Percentiles rank a stretch among this genome's conserved stretches.
Evolutionary conservation across 1,140 invertebrate genomes (phyloP).

Genomic region (Hormaphis cornu): DNA sequence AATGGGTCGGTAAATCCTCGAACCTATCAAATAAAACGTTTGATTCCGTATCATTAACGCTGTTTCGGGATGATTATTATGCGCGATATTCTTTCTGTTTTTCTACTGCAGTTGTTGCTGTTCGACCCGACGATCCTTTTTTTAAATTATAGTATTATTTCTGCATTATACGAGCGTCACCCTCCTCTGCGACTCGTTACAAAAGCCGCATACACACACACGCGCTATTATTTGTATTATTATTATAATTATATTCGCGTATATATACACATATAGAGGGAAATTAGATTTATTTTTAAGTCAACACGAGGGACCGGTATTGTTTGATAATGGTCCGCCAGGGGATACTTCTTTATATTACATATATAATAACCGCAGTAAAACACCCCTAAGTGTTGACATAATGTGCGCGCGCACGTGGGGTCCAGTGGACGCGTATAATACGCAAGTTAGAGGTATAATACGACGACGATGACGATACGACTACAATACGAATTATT

Average conservation of each 20-base stretch:
- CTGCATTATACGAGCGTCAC: neutral
- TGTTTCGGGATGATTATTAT: neutral
- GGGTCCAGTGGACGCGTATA: neutral
- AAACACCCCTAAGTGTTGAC: slow-evolving; percentile 31
- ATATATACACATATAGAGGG: neutral
- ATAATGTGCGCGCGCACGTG: neutral
- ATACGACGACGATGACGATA: neutral
- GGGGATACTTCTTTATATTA: slow-evolving; percentile 30
- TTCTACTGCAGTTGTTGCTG: too few species aligned
- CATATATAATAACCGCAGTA: slow-evolving; percentile 33
- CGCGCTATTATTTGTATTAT: neutral
- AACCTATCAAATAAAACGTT: slow-evolving; percentile 28
- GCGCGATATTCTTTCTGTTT: neutral
- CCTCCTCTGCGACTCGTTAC: neutral
- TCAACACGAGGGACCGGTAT: slow-evolving; percentile 30
- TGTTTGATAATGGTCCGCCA: slow-evolving; percentile 29
- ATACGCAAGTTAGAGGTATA: too few species aligned
- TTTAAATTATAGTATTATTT: neutral
- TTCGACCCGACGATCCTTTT: neutral
- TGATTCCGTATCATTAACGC: slow-evolving; percentile 31
- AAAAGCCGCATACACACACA: neutral
- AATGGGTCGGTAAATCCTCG: too few species aligned
- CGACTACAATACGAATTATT: neutral
- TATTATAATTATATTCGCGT: neutral
- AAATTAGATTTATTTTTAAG: slow-evolving; percentile 33